Evolutionary conservation across 1,140 invertebrate genomes (phyloP).

Genomic region (Meloidogyne floridensis): DNA sequence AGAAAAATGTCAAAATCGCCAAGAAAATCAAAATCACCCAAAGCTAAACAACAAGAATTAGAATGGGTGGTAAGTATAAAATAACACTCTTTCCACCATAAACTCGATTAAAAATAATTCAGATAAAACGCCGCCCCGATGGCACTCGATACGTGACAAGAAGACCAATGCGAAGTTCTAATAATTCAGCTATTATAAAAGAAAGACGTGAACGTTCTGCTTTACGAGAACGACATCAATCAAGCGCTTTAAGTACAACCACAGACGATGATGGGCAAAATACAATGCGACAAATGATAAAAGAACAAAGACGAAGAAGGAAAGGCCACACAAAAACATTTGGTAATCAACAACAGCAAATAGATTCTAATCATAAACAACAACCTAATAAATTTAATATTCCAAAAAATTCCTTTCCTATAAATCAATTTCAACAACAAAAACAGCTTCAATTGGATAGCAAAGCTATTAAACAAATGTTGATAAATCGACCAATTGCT

Average conservation of each 20-base stretch:
- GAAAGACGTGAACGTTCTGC: constrained; percentile 17
- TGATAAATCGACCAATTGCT: background rate
- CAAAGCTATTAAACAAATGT: background rate
- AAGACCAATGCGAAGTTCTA: constrained; percentile 5
- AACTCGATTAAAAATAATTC: background rate
- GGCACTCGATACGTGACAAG: constrained; percentile 22
- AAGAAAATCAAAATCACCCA: background rate
- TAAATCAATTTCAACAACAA: background rate
- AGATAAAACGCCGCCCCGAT: constrained; percentile 25
- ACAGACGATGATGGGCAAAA: constrained; percentile 20
- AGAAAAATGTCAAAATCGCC: background rate
- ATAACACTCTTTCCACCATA: background rate
- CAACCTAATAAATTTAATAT: too few relatives aligned
- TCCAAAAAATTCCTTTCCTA: background rate
- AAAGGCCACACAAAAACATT: background rate
- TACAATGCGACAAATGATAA: background rate
- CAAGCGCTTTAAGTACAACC: constrained; percentile 17
- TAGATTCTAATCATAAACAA: too few relatives aligned
- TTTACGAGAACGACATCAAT: constrained; percentile 7
- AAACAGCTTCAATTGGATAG: background rate
- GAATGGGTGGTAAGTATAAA: constrained; percentile 26
- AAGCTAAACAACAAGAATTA: constrained; percentile 6
- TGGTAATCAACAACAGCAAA: too few relatives aligned
- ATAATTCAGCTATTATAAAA: constrained; percentile 12
- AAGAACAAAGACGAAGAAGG: background rate